Percentiles rank a stretch among this genome's conserved stretches.
Evolutionary conservation across 2,888 invertebrate genomes (phyloP).

Genomic region (Epinotia nisella): DNA sequence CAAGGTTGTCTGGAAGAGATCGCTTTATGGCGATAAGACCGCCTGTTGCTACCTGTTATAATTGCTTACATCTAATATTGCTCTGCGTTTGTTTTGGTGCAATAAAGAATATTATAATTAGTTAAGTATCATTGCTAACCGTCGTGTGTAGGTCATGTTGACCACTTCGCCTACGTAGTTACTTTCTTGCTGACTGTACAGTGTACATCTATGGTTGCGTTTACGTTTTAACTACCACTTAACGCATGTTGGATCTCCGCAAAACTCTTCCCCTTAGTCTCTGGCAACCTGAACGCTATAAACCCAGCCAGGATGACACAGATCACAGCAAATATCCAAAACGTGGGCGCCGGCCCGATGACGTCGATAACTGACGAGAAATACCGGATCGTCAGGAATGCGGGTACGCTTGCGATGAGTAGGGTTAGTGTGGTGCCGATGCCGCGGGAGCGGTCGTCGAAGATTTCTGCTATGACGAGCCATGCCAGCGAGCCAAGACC

Average conservation of each 20-base stretch:
- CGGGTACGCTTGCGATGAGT: conserved; percentile 46
- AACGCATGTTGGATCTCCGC: conserved; percentile 65
- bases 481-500: conserved; percentile 22
- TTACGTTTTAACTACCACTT: conserved; percentile 44
- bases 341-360: conserved; percentile 62
- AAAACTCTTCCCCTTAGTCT: conserved; percentile 72
- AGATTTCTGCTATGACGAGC: conserved; percentile 45
- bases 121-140: too few relatives aligned
- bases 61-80: too few relatives aligned
- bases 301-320: conserved; percentile 55
- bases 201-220: too few relatives aligned
- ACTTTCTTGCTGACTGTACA: not conserved
- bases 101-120: too few relatives aligned
- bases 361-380: conserved; percentile 55
- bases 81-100: too few relatives aligned
- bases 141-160: too few relatives aligned
- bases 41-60: too few relatives aligned
- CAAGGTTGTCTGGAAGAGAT: too few relatives aligned
- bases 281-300: conserved; percentile 63
- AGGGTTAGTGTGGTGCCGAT: conserved; percentile 56
- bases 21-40: too few relatives aligned
- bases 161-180: too few relatives aligned
- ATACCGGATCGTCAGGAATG: conserved; percentile 62
- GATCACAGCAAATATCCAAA: conserved; percentile 59
- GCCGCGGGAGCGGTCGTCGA: conserved; percentile 62